Evolutionary conservation across 2,888 invertebrate species (phyloP).

Genomic region (Chymomyza caudatula): DNA sequence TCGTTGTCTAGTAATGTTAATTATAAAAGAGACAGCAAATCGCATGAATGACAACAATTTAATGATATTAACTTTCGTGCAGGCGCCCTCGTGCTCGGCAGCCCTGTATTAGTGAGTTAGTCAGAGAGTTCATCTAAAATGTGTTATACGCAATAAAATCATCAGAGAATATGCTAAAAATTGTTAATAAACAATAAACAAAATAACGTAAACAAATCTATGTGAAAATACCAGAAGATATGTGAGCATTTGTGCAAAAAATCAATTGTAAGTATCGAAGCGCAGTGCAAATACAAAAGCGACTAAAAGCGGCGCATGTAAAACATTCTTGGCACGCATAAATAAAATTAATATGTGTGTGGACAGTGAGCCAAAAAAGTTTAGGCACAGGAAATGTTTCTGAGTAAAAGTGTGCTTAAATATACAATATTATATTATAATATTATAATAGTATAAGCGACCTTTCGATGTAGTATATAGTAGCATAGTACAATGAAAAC

Average conservation of each 20-base stretch:
- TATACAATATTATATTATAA: too few species aligned
- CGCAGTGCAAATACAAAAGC: slow-evolving; percentile 9
- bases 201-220: not conserved
- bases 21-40: slow-evolving; percentile 14
- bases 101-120: not conserved
- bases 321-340: not conserved
- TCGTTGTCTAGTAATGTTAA: slow-evolving; percentile 10
- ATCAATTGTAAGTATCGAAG: slow-evolving; percentile 65
- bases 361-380: too few species aligned
- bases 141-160: slow-evolving; percentile 21
- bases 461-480: too few species aligned
- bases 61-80: not conserved
- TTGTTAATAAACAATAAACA: not conserved
- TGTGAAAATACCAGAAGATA: not conserved
- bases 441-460: too few species aligned
- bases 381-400: too few species aligned
- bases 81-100: too few species aligned
- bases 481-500: too few species aligned
- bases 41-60: slow-evolving; percentile 18
- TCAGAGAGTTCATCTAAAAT: slow-evolving; percentile 4
- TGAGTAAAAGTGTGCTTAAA: too few species aligned
- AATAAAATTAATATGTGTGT: not conserved
- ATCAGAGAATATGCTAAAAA: not conserved
- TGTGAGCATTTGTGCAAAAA: slow-evolving; percentile 55
- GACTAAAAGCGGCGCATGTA: slow-evolving; percentile 5